Conservation (phyloP, 2,113 vertebrate species). For the Eidolon helvum region DNA sequence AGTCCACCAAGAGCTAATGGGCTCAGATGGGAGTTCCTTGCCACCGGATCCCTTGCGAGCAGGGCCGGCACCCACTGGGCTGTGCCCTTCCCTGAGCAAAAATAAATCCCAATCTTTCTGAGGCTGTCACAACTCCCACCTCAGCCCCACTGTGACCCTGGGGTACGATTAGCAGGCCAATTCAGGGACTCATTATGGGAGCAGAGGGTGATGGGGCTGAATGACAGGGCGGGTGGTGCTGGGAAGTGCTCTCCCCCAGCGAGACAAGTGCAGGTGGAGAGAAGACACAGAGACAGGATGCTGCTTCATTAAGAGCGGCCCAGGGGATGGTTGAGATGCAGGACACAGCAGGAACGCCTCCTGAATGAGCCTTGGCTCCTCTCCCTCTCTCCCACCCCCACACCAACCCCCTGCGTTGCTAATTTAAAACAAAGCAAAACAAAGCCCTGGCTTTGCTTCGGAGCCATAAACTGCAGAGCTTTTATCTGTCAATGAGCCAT, state of each 20-base stretch:
- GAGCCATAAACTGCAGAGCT: not conserved
- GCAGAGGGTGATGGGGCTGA: not conserved
- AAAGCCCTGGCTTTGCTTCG: conserved; percentile 20
- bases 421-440: conserved; percentile 59
- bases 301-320: conserved; percentile 23
- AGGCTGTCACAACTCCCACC: not conserved
- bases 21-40: not conserved
- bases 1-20: not conserved
- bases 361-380: not conserved
- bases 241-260: not conserved
- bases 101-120: not conserved
- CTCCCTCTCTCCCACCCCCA: not conserved
- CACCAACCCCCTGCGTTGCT: not conserved
- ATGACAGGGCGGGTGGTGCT: not conserved
- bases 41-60: not conserved
- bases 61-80: not conserved
- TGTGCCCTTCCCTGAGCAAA: not conserved
- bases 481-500: not conserved
- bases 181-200: not conserved
- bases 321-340: not conserved
- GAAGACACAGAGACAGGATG: not conserved
- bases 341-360: not conserved
- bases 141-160: not conserved
- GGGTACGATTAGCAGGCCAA: conserved; percentile 1
- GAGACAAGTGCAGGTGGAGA: not conserved